Percentiles rank a stretch among this genome's conserved stretches.
Evolutionary conservation across 2,888 invertebrate genomes (phyloP).

Genomic region (Sesamia inferens): DNA sequence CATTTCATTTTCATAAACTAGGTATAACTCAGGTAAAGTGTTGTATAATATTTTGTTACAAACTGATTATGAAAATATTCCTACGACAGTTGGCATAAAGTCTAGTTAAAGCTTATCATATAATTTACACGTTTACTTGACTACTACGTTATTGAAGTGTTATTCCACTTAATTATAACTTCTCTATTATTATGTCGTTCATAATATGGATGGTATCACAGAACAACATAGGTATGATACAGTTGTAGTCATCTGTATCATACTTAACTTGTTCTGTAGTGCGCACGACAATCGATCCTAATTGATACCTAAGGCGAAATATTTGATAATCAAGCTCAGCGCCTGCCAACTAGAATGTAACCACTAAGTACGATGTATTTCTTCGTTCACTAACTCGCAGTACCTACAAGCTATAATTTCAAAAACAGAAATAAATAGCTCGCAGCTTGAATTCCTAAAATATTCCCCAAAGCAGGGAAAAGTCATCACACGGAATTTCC

Average conservation of each 20-base stretch:
- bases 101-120: conserved; percentile 1
- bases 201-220: too few species aligned
- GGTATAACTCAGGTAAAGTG: neutral
- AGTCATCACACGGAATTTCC: neutral
- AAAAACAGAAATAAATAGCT: conserved; percentile 8
- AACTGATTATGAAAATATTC: neutral
- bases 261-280: neutral
- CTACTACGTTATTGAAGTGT: neutral
- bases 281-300: neutral
- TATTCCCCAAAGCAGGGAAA: neutral
- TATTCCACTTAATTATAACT: neutral
- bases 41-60: conserved; percentile 1
- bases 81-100: neutral
- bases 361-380: conserved; percentile 5
- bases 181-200: neutral
- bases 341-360: conserved; percentile 16
- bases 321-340: conserved; percentile 1
- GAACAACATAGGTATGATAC: too few species aligned
- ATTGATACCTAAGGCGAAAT: neutral
- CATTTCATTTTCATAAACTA: neutral
- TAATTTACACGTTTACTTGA: neutral
- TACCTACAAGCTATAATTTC: neutral
- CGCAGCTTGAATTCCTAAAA: neutral
- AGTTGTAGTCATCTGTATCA: too few species aligned
- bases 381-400: too few species aligned